Base-by-base conservation (phyloP, 2,113 vertebrate genomes). In the Platichthys flesus region DNA sequence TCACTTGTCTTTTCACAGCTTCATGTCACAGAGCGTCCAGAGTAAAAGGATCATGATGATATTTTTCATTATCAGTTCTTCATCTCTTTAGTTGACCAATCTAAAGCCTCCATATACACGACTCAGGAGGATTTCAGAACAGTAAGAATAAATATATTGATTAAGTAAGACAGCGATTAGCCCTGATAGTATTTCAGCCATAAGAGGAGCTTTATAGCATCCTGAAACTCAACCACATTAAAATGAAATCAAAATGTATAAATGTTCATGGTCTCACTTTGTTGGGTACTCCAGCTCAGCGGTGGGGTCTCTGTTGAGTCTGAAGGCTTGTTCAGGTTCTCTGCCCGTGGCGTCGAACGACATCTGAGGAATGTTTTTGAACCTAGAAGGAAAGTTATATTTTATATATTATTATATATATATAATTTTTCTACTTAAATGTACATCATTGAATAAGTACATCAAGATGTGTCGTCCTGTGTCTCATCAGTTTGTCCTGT, bases 281-380 rank as follows among this genome's bases (percentile, higher is more conserved):
- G 98, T 98, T 31, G 97, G 96, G 76, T 99, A 99, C 75, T 99
- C 98, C 86, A 99, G 94, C 84, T 97, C 94, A 63, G 97, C 98
- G 0, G 15, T 18, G 0, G 94, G 90, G 62, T 99, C 98, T 84
- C 92, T 93, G 93, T 97, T 98, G 81, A 99, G 94, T 81, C 95
- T 96, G 88, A 99, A 99, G 0, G 83, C 96, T 88, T 99, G 98
- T 21, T 99, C 98, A 0, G 98, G 93, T 58, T 99, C 98, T 90
- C 95, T 94, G 88, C 94, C 95, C 2, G 95, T 86, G 52, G 97
- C 97, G 67, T 97, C 98, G 74, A 99, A 99, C 5, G 97, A 98
- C 98, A 99, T 99, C 77, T 99, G 97, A 76, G 97, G 96, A 88
- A 98, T 94, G 89, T 99, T 99, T 92, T 95, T 98, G 90, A 95